Evolutionary conservation across 2,888 invertebrate genomes (phyloP).

Genomic region (Agrochola circellaris): DNA sequence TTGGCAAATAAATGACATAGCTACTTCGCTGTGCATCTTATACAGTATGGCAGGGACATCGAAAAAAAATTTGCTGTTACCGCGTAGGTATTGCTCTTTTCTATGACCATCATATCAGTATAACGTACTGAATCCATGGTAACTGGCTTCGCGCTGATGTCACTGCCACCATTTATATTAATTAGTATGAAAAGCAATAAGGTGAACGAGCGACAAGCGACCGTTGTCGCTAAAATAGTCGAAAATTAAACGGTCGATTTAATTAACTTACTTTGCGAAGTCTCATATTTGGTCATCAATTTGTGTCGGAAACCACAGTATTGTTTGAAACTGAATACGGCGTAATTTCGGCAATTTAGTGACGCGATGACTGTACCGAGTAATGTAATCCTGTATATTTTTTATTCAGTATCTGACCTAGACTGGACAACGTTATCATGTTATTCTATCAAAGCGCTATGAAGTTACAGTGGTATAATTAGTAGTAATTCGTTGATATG

Average conservation of each 20-base stretch:
- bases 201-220: not conserved
- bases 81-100: too few relatives aligned
- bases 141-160: too few relatives aligned
- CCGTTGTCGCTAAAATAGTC: not conserved
- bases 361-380: not conserved
- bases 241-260: not conserved
- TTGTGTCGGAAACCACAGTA: not conserved
- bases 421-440: not conserved
- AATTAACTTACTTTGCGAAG: not conserved
- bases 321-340: not conserved
- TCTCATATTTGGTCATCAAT: not conserved
- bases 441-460: slow-evolving; percentile 11
- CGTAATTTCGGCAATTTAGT: not conserved
- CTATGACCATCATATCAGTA: too few relatives aligned
- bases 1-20: not conserved
- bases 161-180: too few relatives aligned
- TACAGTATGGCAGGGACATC: too few relatives aligned
- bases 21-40: not conserved
- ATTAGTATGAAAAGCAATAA: not conserved
- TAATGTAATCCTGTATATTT: not conserved
- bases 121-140: too few relatives aligned
- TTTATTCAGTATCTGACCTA: not conserved
- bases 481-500: slow-evolving; percentile 12
- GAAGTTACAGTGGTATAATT: slow-evolving; percentile 6
- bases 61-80: too few relatives aligned